Conservation (phyloP, 2,113 vertebrate species). For the Porphyrio hochstetteri region DNA sequence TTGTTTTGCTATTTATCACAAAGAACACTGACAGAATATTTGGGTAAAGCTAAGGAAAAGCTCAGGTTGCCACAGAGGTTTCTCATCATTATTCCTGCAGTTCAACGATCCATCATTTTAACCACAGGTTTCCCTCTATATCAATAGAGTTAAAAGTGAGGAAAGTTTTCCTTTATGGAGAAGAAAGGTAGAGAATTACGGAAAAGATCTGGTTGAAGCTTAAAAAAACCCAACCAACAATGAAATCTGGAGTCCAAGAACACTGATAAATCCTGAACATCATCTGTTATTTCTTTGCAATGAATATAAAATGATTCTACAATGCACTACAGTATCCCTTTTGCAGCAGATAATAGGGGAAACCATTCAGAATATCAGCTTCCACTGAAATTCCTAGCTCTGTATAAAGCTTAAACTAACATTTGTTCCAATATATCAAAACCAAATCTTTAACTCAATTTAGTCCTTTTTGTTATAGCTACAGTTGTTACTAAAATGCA, state of each 20-base stretch:
- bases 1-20: neutral
- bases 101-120: neutral
- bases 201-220: neutral
- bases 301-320: neutral
- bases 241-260: neutral
- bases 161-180: neutral
- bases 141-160: neutral
- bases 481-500: neutral
- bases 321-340: neutral
- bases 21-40: neutral
- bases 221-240: neutral
- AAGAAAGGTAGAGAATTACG: neutral
- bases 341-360: neutral
- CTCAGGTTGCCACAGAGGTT: neutral
- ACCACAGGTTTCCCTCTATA: neutral
- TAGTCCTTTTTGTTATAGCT: neutral
- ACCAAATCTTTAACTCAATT: neutral
- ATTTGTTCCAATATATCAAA: neutral
- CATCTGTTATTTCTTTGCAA: neutral
- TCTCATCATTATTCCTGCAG: neutral
- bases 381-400: neutral
- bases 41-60: neutral
- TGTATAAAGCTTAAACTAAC: neutral
- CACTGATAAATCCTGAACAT: neutral
- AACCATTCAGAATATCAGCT: neutral